Evolutionary conservation across 2,888 invertebrate genomes (phyloP), one percentile per base, ranked within the genome.

Genomic region (Disparrhopalites patrizii): DNA sequence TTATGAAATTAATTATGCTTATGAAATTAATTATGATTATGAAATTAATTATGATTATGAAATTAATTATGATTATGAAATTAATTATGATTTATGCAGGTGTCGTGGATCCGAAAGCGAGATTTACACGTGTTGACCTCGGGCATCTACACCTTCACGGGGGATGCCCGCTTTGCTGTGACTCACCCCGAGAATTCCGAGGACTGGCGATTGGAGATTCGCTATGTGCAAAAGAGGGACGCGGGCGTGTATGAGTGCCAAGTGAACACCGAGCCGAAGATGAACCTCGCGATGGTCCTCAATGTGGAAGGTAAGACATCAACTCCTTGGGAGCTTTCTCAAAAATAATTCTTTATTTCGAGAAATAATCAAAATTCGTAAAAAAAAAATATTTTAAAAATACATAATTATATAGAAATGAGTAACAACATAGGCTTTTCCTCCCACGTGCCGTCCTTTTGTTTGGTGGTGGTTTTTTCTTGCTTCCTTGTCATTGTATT

Each of bases 251-350:
- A 54, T 27, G 62, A 54, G 61, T 73, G 72, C 68, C 91, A 91
- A 83, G 89, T 92, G 75, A 92, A 92, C 81, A 92, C 91, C 0
- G 91, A 92, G 78, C 91, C 91, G 23, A 92, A 91, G 80, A 88
- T 91, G 79, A 91, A 90, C 80, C 85, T 91, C 84, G 91, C 91
- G 51, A 86, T 91, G 77, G 80, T 85, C 77, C 83, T 92, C 66
- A 85, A 85, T 77, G 89, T 92, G 62, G 89, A 90, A 86, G 91
- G 91, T 91, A 82, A 33, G 33, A 18, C 31, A 55, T 47, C 43
- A 15, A 18, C 20, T 30, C 23, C 56, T 31, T 31, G 33, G 20
- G n/a, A n/a, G n/a, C n/a, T n/a, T n/a, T n/a, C n/a, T n/a, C n/a
- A n/a, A n/a, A n/a, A n/a, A n/a, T n/a, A n/a, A n/a, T n/a, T n/a